Evolutionary conservation across 2,113 vertebrate genomes (phyloP).

Genomic region (Tor tambroides): DNA sequence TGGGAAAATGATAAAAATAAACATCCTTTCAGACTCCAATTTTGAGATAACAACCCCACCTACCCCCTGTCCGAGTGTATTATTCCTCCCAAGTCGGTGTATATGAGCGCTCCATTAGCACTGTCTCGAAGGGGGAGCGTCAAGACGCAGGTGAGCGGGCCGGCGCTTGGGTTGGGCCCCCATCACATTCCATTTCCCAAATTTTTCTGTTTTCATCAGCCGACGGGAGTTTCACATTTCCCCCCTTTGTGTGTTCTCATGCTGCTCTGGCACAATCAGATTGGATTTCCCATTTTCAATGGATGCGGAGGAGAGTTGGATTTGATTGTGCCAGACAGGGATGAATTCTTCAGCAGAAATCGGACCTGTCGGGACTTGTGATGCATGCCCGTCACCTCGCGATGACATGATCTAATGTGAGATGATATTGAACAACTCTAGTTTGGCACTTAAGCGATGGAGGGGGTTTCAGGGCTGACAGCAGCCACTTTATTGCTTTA

Average conservation of each 20-base stretch:
- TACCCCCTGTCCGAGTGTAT: slow-evolving; percentile 54
- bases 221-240: slow-evolving; percentile 43
- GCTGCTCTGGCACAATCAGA: slow-evolving; percentile 62
- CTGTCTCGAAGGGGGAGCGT: slow-evolving; percentile 50
- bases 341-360: slow-evolving; percentile 94
- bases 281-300: slow-evolving; percentile 80
- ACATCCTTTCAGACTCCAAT: slow-evolving; percentile 60
- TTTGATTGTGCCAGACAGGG: slow-evolving; percentile 86
- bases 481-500: slow-evolving; percentile 98
- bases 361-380: slow-evolving; percentile 89
- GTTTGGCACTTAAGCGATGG: slow-evolving; percentile 93
- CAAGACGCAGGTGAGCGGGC: slow-evolving; percentile 51
- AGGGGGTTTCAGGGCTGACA: slow-evolving; percentile 90
- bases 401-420: slow-evolving; percentile 96
- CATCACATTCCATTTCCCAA: slow-evolving; percentile 51
- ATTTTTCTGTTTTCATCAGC: slow-evolving; percentile 51
- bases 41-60: slow-evolving; percentile 54
- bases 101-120: slow-evolving; percentile 62
- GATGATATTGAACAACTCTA: slow-evolving; percentile 97
- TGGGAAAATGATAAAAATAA: slow-evolving; percentile 60
- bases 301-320: slow-evolving; percentile 84
- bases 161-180: slow-evolving; percentile 48
- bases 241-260: slow-evolving; percentile 43
- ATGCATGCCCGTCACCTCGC: slow-evolving; percentile 90
- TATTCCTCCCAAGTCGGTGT: slow-evolving; percentile 58